Evolutionary conservation across 2,888 invertebrate species (phyloP), one percentile per base, ranked within the genome.

Genomic region (Pedicia rivosa): DNA sequence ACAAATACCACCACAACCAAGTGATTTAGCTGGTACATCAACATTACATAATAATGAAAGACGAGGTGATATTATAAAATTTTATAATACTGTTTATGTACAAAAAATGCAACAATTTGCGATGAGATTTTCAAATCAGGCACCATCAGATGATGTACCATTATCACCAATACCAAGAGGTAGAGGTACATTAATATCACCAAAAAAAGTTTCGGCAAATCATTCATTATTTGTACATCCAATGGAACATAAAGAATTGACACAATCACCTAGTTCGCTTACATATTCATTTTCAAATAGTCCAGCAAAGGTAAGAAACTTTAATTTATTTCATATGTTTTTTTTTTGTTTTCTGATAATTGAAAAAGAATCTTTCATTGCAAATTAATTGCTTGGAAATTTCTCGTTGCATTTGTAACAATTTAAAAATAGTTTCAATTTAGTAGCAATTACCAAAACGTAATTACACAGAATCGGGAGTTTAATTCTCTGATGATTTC

Each of bases 61-160:
- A 50, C 67, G 84, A 47, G 87, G 84, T 10, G 94, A 95, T 64
- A 71, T 97, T 42, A 94, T 95, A 47, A 74, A 78, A 54, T 97
- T 95, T 60, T 98, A 98, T 60, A 98, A 98, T 57, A 73, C 70
- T 34, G 78, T 87, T 32, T 94, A 86, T 57, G 82, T 92, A 37
- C 74, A 74, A 43, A 74, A 74, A 53, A 79, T 92, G 62, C 80
- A 83, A 51, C 72, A 70, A 41, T 84, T 86, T 52, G 86, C 82
- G 1, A 62, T 77, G 42, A 68, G 72, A 45, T 80, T 83, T 50
- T 66, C 68, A 36, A 57, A 57, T 43, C 50, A 50, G 39, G 45
- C 50, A 30, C 49, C 48, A 49, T 46, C 49, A 20, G 41, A 38
- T 14, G 30, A 37, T 33, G 26, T 42, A 17, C 16, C 29, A 12